These are phyloP conservation scores for Eilema sororculum DNA, from an alignment of 2,888 invertebrate species.

Conservation along the genomic window DNA sequence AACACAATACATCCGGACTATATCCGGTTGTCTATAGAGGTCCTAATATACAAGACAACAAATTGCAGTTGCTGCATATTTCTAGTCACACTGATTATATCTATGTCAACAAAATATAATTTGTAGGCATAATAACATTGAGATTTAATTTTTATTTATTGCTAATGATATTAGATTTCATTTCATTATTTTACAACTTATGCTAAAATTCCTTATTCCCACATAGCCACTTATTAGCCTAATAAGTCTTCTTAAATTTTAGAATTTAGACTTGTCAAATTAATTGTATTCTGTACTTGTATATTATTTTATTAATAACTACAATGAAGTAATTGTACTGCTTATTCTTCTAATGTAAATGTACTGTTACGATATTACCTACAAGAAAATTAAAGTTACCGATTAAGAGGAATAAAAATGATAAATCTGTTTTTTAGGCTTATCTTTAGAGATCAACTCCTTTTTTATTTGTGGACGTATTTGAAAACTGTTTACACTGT, in stretches of 20 bases:
- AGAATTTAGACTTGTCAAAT: constrained; percentile 26
- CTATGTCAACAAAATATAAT: constrained; percentile 13
- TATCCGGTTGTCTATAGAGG: background rate
- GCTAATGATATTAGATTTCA: constrained; percentile 14
- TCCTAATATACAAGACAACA: constrained; percentile 8
- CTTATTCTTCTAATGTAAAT: constrained; percentile 2
- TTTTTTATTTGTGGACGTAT: too few species aligned
- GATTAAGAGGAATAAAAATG: background rate
- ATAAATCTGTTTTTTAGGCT: too few species aligned
- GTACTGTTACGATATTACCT: background rate
- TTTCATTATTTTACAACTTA: constrained; percentile 31
- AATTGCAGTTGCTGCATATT: constrained; percentile 13
- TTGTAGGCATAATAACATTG: constrained; percentile 4
- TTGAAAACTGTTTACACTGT: too few species aligned
- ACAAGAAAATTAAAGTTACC: background rate
- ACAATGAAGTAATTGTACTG: background rate
- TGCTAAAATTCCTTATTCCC: constrained; percentile 19
- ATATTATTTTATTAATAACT: background rate
- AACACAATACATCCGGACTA: background rate
- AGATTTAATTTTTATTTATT: constrained; percentile 8
- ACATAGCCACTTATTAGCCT: constrained; percentile 19
- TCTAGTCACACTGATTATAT: constrained; percentile 25
- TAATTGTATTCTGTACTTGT: background rate
- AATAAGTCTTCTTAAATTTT: constrained; percentile 27
- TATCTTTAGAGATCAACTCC: too few species aligned